phyloP scores from a whole-genome alignment of 92 coral and sea anemone species.

The Palythoa grandis region DNA sequence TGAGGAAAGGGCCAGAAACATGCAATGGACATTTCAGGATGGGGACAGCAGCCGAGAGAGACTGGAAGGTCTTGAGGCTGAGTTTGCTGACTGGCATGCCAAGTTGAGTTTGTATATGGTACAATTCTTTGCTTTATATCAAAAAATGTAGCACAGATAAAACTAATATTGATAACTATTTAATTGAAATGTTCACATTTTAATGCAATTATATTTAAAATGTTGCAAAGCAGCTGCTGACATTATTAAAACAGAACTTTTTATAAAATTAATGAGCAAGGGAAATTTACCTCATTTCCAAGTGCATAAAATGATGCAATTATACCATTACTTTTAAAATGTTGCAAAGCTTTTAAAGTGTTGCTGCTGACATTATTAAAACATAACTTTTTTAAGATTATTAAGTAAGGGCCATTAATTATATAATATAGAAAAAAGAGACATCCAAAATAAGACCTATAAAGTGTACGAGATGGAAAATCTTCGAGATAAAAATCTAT shows the following conservation, averaged over 20 bases:
- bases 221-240: not conserved
- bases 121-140: not conserved
- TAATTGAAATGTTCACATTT: not conserved
- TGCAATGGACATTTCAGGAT: conserved; percentile 3
- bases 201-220: not conserved
- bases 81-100: conserved; percentile 24
- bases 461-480: no score
- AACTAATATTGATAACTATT: not conserved
- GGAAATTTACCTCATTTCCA: not conserved
- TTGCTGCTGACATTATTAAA: no score
- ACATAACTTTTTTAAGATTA: no score
- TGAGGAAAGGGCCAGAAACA: conserved; percentile 3
- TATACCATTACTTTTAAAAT: no score
- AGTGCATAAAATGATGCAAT: not conserved
- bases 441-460: no score
- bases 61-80: conserved; percentile 12
- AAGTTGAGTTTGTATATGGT: conserved; percentile 40
- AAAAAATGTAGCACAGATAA: not conserved
- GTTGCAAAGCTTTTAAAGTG: no score
- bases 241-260: no score
- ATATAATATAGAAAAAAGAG: no score
- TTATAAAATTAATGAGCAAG: not conserved
- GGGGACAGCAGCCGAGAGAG: not conserved
- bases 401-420: no score
- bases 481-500: no score